Evolutionary conservation across 2,888 invertebrate species (phyloP), one percentile per base, ranked within the genome.

Genomic region (Zaprionus obscuricornis): DNA sequence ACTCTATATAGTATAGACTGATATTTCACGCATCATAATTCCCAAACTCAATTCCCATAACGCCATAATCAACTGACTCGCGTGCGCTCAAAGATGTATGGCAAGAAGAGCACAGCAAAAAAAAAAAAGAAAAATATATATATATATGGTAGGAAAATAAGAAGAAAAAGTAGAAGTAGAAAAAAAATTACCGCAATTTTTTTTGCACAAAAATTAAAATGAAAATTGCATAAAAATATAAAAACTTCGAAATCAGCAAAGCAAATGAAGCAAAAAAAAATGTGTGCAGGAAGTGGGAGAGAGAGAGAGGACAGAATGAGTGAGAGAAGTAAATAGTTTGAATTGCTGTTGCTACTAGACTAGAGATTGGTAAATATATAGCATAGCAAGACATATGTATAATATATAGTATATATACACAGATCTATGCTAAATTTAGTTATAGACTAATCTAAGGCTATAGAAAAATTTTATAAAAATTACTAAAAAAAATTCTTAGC

Each of bases 241-340:
- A 66, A 73, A 83, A 79, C 62, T 65, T 68, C 46, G 64, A 79
- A 83, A 78, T 83, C 77, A 78, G 77, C 84, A 83, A 68, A 78
- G 62, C 81, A 78, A 78, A 76, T 69, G 62, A 77, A 79, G 73
- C 60, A 55, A 27, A 71, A 69, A 45, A 40, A 27, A 29, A 27
- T 40, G 4, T 13, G 27, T 17, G 14, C n/a, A 31, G 22, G 11
- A 6, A 10, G 5, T 5, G 13, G 6, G n/a, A 10, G 34, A 56
- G 10, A 13, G 11, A 18, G 6, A 0, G 18, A 13, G 14, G 10
- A n/a, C n/a, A 13, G 10, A 6, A 8, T 10, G 29, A 6, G 6
- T 16, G 14, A 13, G 10, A 31, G 13, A 3, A 14, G 18, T 17
- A 13, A 20, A 11, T 8, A 18, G 14, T 8, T 10, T n/a, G n/a